phyloP scores from a whole-genome alignment of 2,888 invertebrate species.

The Lissocephala sabroskyi region DNA sequence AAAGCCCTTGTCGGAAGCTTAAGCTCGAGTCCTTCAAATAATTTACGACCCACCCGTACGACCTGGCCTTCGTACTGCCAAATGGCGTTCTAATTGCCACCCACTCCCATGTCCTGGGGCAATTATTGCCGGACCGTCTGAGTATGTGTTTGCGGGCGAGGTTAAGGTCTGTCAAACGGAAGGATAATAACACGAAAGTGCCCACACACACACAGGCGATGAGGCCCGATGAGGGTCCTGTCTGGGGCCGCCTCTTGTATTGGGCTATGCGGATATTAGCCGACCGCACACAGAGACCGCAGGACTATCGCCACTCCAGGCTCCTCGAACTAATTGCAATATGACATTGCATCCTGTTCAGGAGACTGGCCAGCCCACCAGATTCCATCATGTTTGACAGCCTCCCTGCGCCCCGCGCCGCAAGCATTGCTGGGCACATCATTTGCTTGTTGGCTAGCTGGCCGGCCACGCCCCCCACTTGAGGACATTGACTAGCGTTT shows the following conservation, averaged over 20 bases:
- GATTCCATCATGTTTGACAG: no score
- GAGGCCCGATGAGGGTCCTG: no score
- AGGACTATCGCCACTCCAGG: constrained; percentile 35
- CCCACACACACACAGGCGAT: background rate
- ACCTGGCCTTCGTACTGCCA: no score
- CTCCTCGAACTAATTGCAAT: constrained; percentile 14
- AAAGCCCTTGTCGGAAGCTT: constrained; percentile 31
- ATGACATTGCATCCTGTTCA: constrained; percentile 16
- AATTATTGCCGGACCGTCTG: no score
- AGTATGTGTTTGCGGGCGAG: constrained; percentile 19
- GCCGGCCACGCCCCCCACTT: no score
- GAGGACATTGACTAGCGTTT: constrained; percentile 32
- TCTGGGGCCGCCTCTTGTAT: constrained; percentile 15
- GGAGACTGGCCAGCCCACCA: background rate
- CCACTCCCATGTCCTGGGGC: no score
- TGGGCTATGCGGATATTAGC: constrained; percentile 42
- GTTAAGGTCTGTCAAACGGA: constrained; percentile 3
- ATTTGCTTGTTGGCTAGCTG: no score
- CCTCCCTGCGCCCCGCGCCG: no score
- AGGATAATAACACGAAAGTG: constrained; percentile 19
- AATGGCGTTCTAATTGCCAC: constrained; percentile 48
- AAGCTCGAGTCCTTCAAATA: constrained; percentile 32
- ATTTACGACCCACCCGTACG: constrained; percentile 40
- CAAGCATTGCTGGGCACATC: no score
- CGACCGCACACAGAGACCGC: constrained; percentile 31